Percentiles rank a stretch among this genome's conserved stretches.
These are phyloP conservation scores for Epicauta chinensis DNA, from an alignment of 1,140 invertebrate genomes.

Conservation along the genomic window DNA sequence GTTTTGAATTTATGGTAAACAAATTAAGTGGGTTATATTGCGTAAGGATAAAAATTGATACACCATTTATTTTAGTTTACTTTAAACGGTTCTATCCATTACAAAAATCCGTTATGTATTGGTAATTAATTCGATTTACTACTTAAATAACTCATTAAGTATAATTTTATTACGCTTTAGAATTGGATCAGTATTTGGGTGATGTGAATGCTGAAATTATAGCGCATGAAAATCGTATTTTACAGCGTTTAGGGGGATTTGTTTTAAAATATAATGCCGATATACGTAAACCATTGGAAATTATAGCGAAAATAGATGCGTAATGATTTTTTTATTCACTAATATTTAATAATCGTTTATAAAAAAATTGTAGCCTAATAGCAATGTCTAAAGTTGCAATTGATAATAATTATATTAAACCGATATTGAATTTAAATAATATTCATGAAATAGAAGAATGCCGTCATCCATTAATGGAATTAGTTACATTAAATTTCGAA, in stretches of 20 bases:
- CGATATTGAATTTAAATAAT: constrained; percentile 53
- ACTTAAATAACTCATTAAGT: constrained; percentile 3
- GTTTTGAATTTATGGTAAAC: constrained; percentile 62
- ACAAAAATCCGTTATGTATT: constrained; percentile 66
- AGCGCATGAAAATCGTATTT: constrained; percentile 67
- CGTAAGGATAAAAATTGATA: too few relatives aligned
- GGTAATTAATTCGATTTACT: constrained; percentile 46
- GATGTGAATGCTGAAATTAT: constrained; percentile 70
- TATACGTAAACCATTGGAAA: constrained; percentile 55
- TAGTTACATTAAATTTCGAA: constrained; percentile 60
- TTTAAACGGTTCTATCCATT: constrained; percentile 52
- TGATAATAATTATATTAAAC: constrained; percentile 65
- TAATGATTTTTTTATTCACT: constrained; percentile 40
- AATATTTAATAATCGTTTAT: neutral
- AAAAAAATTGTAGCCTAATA: constrained; percentile 56
- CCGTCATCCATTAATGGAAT: constrained; percentile 72
- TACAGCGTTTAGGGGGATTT: constrained; percentile 60
- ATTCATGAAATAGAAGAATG: constrained; percentile 64
- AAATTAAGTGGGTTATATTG: neutral
- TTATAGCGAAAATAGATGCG: constrained; percentile 69
- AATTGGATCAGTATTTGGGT: constrained; percentile 67
- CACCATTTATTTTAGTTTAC: constrained; percentile 29
- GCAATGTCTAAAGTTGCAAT: constrained; percentile 62
- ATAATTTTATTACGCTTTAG: constrained; percentile 46
- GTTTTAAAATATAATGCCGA: constrained; percentile 55